Evolutionary conservation across 2,797 vertebrate species (phyloP).

Genomic region (Antennarius maculatus): DNA sequence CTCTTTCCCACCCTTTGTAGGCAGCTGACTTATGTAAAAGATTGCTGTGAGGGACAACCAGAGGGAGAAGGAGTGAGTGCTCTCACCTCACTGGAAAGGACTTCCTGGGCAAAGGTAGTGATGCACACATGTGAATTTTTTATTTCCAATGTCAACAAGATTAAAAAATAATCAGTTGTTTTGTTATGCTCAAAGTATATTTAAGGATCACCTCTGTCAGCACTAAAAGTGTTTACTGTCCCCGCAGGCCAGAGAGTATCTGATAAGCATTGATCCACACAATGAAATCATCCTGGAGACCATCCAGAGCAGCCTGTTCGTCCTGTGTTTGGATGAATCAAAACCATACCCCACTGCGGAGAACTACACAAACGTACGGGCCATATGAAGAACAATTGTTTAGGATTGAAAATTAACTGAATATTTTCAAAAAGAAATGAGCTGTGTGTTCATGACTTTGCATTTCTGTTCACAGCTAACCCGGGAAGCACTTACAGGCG

Average conservation of each 20-base stretch:
- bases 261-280: conserved; percentile 89
- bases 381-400: background rate
- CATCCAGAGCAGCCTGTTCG: conserved; percentile 90
- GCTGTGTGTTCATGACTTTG: conserved; percentile 12
- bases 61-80: conserved; percentile 87
- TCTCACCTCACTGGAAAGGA: conserved; percentile 91
- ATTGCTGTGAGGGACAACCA: conserved; percentile 83
- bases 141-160: background rate
- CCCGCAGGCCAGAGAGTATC: conserved; percentile 88
- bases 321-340: conserved; percentile 84
- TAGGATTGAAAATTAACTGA: background rate
- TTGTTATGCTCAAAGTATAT: background rate
- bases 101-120: conserved; percentile 90
- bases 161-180: background rate
- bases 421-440: background rate
- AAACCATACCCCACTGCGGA: conserved; percentile 86
- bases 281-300: conserved; percentile 89
- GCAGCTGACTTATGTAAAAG: conserved; percentile 86
- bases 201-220: background rate
- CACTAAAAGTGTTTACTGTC: conserved; percentile 5
- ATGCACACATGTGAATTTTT: background rate
- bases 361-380: conserved; percentile 87
- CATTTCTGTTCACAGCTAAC: conserved; percentile 76
- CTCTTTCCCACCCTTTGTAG: conserved; percentile 65
- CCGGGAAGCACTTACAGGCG: conserved; percentile 77